Conservation (phyloP, 2,888 invertebrate genomes). For the Zygaena filipendulae region DNA sequence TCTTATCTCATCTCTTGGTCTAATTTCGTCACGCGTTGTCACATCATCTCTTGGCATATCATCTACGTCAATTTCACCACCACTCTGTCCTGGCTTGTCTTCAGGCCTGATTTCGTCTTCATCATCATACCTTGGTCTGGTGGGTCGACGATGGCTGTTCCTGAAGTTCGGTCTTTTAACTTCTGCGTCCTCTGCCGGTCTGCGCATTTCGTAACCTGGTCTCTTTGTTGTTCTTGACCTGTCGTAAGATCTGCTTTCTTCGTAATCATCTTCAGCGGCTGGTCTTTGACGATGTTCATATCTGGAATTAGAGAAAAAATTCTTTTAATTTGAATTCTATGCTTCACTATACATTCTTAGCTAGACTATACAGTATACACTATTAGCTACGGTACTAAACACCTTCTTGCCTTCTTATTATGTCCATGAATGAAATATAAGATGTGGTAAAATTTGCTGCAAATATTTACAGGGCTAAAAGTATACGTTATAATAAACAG, state of each 20-base stretch:
- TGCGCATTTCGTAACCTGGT: conserved; percentile 25
- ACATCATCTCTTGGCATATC: conserved; percentile 15
- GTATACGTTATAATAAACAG: no score
- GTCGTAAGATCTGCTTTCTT: conserved; percentile 43
- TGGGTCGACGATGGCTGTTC: conserved; percentile 27
- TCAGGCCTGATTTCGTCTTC: conserved; percentile 30
- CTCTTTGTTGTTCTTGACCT: conserved; percentile 43
- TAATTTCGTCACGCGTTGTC: conserved; percentile 17
- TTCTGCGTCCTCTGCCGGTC: conserved; percentile 46
- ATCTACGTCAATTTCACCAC: conserved; percentile 5
- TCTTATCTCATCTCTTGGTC: conserved; percentile 22
- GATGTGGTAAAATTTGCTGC: no score
- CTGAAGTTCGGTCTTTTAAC: conserved; percentile 30
- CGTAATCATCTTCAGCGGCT: conserved; percentile 36
- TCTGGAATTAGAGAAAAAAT: conserved; percentile 28
- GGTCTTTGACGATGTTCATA: conserved; percentile 58
- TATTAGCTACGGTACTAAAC: no score
- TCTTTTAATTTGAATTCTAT: no score
- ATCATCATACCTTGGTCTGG: conserved; percentile 37
- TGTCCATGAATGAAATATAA: no score
- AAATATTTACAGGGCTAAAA: no score
- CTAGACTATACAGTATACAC: no score
- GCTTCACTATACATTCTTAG: no score
- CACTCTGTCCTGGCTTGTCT: conserved; percentile 17
- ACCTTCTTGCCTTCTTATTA: no score